Base-by-base conservation (phyloP, 2,888 invertebrate species). In the Exephanes ischioxanthus region DNA sequence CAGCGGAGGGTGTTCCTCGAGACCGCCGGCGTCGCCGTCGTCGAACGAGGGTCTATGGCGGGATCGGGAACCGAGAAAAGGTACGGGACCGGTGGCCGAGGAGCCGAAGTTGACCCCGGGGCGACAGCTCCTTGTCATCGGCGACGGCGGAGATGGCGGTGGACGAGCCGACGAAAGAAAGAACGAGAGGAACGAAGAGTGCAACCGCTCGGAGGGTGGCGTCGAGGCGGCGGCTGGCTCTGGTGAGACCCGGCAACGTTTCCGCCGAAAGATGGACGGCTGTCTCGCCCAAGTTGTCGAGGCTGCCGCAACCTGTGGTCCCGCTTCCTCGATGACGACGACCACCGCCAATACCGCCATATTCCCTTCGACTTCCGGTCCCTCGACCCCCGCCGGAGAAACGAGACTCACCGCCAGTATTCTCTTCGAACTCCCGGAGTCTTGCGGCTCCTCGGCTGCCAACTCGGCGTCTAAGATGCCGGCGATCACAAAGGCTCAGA, bases 401-500 rank as follows among this genome's bases (percentile, higher is more conserved):
- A 86, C 87, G 11, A 80, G 88, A 86, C 72, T 88, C 75, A 45
- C 87, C 73, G 82, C 91, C 70, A 92, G 89, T 87, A 90, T 90
- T 61, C 88, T 91, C 80, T 89, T 91, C 73, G 89, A 91, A 19
- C 66, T 93, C 41, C 93, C 93, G 16, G 90, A 91, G 41, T 88
- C 92, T 71, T 83, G 87, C 11, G 85, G 90, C 92, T 66, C 91
- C 90, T 83, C 91, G 90, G 79, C 85, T 86, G 22, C 85, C 87
- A 61, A 68, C 58, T 84, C 90, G 76, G 83, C 90, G 58, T 80
- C 92, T 37, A 94, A 94, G 72, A 94, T 94, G 90, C 94, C 94
- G 0, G 91, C 94, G 51, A 95, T 95, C 33, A 94, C 97, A 41
- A 96, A 97, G 92, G 96, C 97, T 26, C 97, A 97, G 93, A 97